Evolutionary conservation across 2,113 vertebrate genomes (phyloP), one percentile per base, ranked within the genome.

Genomic region (Leptobrachium leishanense): DNA sequence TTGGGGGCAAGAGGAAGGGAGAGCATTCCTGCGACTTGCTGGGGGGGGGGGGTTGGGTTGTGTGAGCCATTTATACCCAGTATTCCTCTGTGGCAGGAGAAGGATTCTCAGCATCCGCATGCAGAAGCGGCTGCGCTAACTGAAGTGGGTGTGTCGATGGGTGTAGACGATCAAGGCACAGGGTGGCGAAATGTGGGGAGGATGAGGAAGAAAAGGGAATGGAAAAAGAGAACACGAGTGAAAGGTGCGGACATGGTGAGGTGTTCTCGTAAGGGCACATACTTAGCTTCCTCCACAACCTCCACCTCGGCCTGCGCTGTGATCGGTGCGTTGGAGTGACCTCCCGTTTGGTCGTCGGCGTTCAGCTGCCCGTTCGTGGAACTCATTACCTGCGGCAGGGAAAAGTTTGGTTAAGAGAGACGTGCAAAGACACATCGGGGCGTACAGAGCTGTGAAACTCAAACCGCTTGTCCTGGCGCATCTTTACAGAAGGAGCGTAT

Each of bases 361-460:
- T 99, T 99, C 90, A 99, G 94, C 90, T 99, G 97, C 82, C 98
- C 98, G 1, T 99, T 99, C 84, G 97, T 98, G 3, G 97, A 99
- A 84, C 94, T 98, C 75, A 98, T 96, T 93, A 99, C 97, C 98
- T 99, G 92, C 9, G 88, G 90, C 43, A 92, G 80, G 92, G 81
- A 84, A 79, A 81, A 6, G 39, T 20, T 65, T 31, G 8, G 4
- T 50, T 50, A 50, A 5, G 8, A 63, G 59, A 63, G 3, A 5
- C 8, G 46, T 8, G 46, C 4, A 50, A 5, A 1, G 46, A 50
- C 46, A 50, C 20, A 31, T 31, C 20, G 20, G 20, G 20, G 46
- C 8, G 4, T 50, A 50, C 46, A 50, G 46, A 50, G 11, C 7
- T 15, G 6, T 31, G 15, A 8, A 20, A 11, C 31, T 65, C 15